Percentiles rank a stretch among this genome's conserved stretches.
Evolutionary conservation across 2,113 vertebrate species (phyloP).

Genomic region (Phaethornis superciliosus): DNA sequence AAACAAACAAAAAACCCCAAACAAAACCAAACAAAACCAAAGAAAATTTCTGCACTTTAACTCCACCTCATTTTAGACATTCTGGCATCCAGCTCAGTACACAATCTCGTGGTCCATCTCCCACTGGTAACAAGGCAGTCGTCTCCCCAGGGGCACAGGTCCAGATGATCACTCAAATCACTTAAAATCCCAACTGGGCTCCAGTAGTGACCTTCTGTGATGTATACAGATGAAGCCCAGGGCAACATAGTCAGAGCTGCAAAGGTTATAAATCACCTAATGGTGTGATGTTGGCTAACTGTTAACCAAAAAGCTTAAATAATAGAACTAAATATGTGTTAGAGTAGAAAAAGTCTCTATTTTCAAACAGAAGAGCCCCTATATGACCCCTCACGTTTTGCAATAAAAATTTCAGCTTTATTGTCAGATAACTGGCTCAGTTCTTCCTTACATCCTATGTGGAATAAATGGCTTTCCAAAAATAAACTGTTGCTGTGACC

Average conservation of each 20-base stretch:
- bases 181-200: fast-evolving
- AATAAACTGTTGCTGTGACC: not conserved
- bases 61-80: not conserved
- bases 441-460: not conserved
- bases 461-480: not conserved
- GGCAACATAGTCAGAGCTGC: not conserved
- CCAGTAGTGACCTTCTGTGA: not conserved
- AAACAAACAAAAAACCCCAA: too few relatives aligned
- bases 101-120: fast-evolving
- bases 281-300: not conserved
- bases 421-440: not conserved
- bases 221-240: too few relatives aligned
- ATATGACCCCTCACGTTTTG: not conserved
- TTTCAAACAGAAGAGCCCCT: not conserved
- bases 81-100: not conserved
- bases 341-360: not conserved
- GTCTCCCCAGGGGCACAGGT: too few relatives aligned
- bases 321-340: not conserved
- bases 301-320: not conserved
- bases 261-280: not conserved
- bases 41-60: not conserved
- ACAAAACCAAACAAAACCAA: too few relatives aligned
- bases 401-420: not conserved
- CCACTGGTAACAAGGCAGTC: too few relatives aligned
- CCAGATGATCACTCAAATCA: not conserved